A percentile compares a stretch with the other conserved stretches of the same genome.
Evolutionary conservation across 2,113 vertebrate genomes (phyloP).

Genomic region (Mobula birostris): DNA sequence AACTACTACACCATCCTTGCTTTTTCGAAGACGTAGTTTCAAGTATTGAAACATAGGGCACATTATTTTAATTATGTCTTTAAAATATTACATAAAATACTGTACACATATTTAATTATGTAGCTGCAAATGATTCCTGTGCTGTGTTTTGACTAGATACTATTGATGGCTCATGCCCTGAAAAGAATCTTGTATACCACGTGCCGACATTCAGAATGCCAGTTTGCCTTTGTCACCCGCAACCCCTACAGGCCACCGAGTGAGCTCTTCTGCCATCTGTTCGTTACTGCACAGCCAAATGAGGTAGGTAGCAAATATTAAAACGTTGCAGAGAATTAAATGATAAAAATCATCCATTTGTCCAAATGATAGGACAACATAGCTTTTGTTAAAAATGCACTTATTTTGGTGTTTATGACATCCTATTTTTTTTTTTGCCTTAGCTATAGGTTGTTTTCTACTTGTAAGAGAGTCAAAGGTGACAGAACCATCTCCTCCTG

Average conservation of each 20-base stretch:
- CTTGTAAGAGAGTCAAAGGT: neutral
- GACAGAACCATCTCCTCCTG: neutral
- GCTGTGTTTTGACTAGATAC: constrained; percentile 54
- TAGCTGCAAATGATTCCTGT: neutral
- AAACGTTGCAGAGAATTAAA: neutral
- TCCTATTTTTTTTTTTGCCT: neutral
- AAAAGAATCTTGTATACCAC: constrained; percentile 76
- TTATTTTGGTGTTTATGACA: neutral
- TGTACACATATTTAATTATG: neutral
- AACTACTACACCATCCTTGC: neutral
- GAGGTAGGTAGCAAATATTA: constrained; percentile 49
- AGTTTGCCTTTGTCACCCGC: constrained; percentile 86
- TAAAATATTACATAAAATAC: neutral
- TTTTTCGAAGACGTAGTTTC: neutral
- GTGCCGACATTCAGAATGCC: constrained; percentile 57
- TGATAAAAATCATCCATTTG: constrained; percentile 10
- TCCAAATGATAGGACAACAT: neutral
- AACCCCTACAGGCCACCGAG: constrained; percentile 65
- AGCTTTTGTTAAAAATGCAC: neutral
- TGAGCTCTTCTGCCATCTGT: constrained; percentile 85
- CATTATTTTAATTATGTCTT: neutral
- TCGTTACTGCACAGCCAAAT: constrained; percentile 64
- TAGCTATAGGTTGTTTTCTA: neutral
- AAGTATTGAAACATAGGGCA: neutral
- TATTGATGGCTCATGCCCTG: constrained; percentile 88